Base-by-base conservation (phyloP, 2,113 vertebrate species). In the Grammomys dolichurus region DNA sequence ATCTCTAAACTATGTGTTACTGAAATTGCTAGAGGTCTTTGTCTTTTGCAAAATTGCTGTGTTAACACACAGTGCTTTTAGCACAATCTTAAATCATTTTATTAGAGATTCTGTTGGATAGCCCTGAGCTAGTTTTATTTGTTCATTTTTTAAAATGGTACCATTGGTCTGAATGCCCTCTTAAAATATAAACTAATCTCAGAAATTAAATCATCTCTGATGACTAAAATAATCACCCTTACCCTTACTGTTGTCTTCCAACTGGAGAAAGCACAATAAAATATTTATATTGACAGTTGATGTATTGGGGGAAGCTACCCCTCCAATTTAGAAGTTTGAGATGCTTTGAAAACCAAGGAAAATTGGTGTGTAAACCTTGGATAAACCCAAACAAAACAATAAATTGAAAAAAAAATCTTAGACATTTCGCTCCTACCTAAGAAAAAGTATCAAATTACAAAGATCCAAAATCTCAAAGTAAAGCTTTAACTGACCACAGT, bases 161-260 rank as follows among this genome's bases (percentile, higher is more conserved):
- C 76, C 19, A 67, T 26, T 67, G 54, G 67, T 5, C 26, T 80
- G 77, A 93, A 81, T 80, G 91, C 16, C 54, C 76, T 78, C 48
- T 93, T 77, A 95, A 86, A 95, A 91, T 80, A 93, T 86, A 93
- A 76, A 58, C 31, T 48, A 80, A 9, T 80, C 20, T 63, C 28
- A 85, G 58, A 95, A 91, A 58, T 89, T 89, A 87, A 93, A 85
- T 89, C 11, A 91, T 84, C 43, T 95, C 63, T 78, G 14, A 75
- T 88, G 54, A 87, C 75, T 82, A 72, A 92, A 82, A 88, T 95
- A 85, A 91, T 58, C 91, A 36, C 19, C 22, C 5, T 73, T 51
- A 84, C 16, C 63, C 63, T 67, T 31, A 19, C 19, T 2, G 5
- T 7, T 48, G 28, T 67, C 20, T 78, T 63, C 31, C 69, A 91